phyloP scores from a whole-genome alignment of 2,888 invertebrate species.

The Petrophora chlorosata region DNA sequence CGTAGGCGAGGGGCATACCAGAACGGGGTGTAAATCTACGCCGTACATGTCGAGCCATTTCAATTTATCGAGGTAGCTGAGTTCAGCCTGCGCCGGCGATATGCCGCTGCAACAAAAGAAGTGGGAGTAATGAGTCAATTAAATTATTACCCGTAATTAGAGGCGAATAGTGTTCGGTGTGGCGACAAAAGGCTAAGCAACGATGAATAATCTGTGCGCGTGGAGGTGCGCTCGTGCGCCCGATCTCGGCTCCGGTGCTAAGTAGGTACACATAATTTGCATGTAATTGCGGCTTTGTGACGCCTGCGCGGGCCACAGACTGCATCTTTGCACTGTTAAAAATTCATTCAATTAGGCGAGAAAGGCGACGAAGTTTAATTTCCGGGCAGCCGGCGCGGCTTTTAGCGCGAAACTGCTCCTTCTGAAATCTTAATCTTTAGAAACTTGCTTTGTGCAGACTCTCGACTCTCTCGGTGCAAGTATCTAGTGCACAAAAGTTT shows the following conservation, averaged over 20 bases:
- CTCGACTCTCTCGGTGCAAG: conserved; percentile 30
- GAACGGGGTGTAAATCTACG: conserved; percentile 97
- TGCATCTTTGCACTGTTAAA: conserved; percentile 78
- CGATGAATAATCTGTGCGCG: conserved; percentile 59
- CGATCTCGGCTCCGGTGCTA: conserved; percentile 57
- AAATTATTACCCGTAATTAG: conserved; percentile 63
- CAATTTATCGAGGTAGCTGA: conserved; percentile 97
- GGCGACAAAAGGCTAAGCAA: conserved; percentile 58
- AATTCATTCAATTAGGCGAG: conserved; percentile 79
- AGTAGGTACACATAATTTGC: conserved; percentile 79
- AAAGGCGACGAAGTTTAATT: conserved; percentile 74
- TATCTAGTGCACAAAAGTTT: conserved; percentile 27
- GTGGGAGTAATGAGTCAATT: conserved; percentile 50
- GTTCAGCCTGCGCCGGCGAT: conserved; percentile 95
- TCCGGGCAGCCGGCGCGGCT: conserved; percentile 62
- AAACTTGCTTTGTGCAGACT: conserved; percentile 52
- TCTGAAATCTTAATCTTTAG: conserved; percentile 66
- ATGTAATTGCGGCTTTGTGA: conserved; percentile 78
- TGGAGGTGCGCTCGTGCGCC: conserved; percentile 41
- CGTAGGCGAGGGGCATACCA: conserved; percentile 85
- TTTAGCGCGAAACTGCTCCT: conserved; percentile 63
- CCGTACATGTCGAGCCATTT: conserved; percentile 99
- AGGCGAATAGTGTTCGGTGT: conserved; percentile 52
- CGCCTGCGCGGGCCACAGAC: conserved; percentile 58
- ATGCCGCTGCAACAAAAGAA: conserved; percentile 86